Percentiles rank a stretch among this genome's conserved stretches.
Evolutionary conservation across 2,888 invertebrate genomes (phyloP).

Genomic region (Pilophorus perplexus): DNA sequence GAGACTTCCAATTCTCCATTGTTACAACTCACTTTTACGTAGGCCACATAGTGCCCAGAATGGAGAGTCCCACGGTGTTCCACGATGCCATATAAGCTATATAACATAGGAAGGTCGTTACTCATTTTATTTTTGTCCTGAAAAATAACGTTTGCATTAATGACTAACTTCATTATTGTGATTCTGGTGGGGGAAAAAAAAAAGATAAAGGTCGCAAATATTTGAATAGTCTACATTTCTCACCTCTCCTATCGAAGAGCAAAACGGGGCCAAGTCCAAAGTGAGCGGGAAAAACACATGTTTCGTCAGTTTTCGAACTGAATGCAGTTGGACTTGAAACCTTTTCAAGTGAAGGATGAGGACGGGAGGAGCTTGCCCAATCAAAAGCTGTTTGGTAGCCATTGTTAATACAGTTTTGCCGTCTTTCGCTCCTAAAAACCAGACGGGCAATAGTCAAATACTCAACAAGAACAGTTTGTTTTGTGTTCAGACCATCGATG

Average conservation of each 20-base stretch:
- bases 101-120: conserved; percentile 60
- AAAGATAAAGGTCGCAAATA: too few relatives aligned
- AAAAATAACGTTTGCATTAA: too few relatives aligned
- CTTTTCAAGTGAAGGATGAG: conserved; percentile 93
- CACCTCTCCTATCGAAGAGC: conserved; percentile 52
- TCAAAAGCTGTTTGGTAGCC: conserved; percentile 79
- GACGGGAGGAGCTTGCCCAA: conserved; percentile 88
- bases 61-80: conserved; percentile 90
- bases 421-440: conserved; percentile 51
- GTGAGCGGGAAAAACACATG: conserved; percentile 83
- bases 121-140: conserved; percentile 25
- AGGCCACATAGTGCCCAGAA: conserved; percentile 91
- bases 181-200: too few relatives aligned
- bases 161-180: too few relatives aligned
- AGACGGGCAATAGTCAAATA: neutral
- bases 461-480: too few relatives aligned
- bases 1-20: too few relatives aligned
- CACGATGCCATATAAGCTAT: conserved; percentile 91
- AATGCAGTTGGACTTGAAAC: conserved; percentile 77
- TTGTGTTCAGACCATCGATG: too few relatives aligned
- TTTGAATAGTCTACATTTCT: neutral
- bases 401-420: conserved; percentile 75
- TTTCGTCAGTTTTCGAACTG: conserved; percentile 79
- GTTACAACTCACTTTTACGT: conserved; percentile 71
- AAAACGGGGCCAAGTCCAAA: conserved; percentile 87